Evolutionary conservation across 2,888 invertebrate species (phyloP).

Genomic region (Thereva unica): DNA sequence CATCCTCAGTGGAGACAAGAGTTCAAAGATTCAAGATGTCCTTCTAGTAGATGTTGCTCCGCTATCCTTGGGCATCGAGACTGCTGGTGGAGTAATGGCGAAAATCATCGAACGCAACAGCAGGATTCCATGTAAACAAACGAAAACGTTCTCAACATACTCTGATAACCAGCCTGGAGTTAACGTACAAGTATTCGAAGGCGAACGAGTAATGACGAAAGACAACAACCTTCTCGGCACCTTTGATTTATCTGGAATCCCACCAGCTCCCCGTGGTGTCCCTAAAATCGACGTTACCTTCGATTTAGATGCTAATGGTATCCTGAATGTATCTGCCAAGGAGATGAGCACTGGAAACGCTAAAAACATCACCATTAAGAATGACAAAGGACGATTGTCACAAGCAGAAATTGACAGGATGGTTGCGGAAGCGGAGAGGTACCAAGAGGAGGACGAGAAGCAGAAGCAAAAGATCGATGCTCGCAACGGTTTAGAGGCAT

Average conservation of each 20-base stretch:
- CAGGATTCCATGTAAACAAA: constrained; percentile 73
- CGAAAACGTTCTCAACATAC: constrained; percentile 77
- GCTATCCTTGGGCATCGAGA: constrained; percentile 76
- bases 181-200: constrained; percentile 74
- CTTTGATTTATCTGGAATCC: constrained; percentile 93
- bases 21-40: constrained; percentile 75
- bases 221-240: constrained; percentile 94
- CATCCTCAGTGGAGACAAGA: constrained; percentile 70
- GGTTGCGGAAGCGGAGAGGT: constrained; percentile 74
- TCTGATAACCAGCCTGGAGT: constrained; percentile 80
- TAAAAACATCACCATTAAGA: constrained; percentile 79
- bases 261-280: constrained; percentile 89
- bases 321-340: constrained; percentile 84
- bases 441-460: constrained; percentile 73
- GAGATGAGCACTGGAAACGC: constrained; percentile 69
- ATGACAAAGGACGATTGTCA: constrained; percentile 79
- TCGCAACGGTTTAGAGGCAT: constrained; percentile 73
- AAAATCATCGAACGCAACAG: constrained; percentile 74
- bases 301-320: constrained; percentile 88
- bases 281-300: constrained; percentile 87
- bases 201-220: constrained; percentile 86
- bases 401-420: constrained; percentile 82
- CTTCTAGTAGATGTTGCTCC: constrained; percentile 71
- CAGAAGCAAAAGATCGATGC: constrained; percentile 69
- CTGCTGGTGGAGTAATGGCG: constrained; percentile 80